Percentiles rank a stretch among this genome's conserved stretches.
phyloP scores from a whole-genome alignment of 1,140 invertebrate genomes.

The Drosophila sp. region DNA sequence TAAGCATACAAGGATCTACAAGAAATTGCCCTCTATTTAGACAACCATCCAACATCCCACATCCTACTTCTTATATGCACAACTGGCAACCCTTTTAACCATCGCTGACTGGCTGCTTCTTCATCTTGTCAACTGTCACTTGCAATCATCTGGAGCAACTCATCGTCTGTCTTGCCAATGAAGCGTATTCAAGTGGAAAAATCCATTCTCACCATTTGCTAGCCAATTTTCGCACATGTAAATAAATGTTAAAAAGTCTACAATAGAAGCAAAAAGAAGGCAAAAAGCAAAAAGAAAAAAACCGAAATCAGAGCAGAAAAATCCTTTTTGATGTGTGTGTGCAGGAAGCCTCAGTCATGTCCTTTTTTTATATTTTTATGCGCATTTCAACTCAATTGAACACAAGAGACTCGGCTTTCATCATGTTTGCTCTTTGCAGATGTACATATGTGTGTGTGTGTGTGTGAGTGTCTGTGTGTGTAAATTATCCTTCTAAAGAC shows the following conservation, averaged over 20 bases:
- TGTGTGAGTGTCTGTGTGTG: constrained; percentile 22
- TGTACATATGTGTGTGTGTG: constrained; percentile 10
- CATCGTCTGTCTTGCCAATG: constrained; percentile 15
- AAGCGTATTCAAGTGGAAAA: constrained; percentile 22
- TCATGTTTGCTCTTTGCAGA: constrained; percentile 12
- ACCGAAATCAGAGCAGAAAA: constrained; percentile 61
- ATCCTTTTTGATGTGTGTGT: constrained; percentile 41
- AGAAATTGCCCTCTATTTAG: constrained; percentile 14
- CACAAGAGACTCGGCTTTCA: constrained; percentile 18
- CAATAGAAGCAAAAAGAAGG: constrained; percentile 25
- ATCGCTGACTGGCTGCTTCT: not conserved
- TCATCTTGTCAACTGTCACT: constrained; percentile 21
- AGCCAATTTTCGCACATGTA: constrained; percentile 23
- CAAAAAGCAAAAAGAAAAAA: constrained; percentile 45
- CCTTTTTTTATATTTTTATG: constrained; percentile 12
- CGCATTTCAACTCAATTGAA: constrained; percentile 24
- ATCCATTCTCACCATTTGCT: constrained; percentile 13
- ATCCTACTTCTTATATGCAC: not conserved
- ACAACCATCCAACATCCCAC: not conserved
- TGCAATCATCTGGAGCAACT: constrained; percentile 18
- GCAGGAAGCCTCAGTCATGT: constrained; percentile 21
- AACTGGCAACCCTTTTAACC: constrained; percentile 16
- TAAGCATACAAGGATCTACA: constrained; percentile 8
- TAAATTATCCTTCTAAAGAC: constrained; percentile 39
- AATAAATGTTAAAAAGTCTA: constrained; percentile 23